Percentiles rank a stretch among this genome's conserved stretches.
phyloP scores from a whole-genome alignment of 2,113 vertebrate genomes.

The Lutjanus erythropterus region DNA sequence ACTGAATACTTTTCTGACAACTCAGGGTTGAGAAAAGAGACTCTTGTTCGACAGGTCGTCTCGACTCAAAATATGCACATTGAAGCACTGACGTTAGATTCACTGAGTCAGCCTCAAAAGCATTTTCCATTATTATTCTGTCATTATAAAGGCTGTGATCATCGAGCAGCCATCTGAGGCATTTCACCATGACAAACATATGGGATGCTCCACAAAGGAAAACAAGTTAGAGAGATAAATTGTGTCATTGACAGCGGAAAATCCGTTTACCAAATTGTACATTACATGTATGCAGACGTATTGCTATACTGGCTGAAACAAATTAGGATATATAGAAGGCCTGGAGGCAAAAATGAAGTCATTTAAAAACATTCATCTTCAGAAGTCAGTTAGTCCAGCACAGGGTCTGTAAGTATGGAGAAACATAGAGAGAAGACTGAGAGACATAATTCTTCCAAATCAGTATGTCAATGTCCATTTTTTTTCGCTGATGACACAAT shows the following conservation, averaged over 20 bases:
- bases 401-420: constrained; percentile 10
- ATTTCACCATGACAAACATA: constrained; percentile 51
- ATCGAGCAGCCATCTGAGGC: constrained; percentile 41
- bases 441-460: too few species aligned
- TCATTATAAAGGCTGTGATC: constrained; percentile 46
- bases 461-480: too few species aligned
- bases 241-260: constrained; percentile 31
- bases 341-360: constrained; percentile 34
- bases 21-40: constrained; percentile 70
- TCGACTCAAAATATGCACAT: constrained; percentile 48
- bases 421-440: too few species aligned
- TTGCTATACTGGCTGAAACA: constrained; percentile 2
- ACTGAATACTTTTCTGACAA: constrained; percentile 77
- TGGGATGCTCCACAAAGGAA: constrained; percentile 42
- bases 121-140: constrained; percentile 42
- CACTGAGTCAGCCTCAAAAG: constrained; percentile 39
- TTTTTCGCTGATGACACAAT: too few species aligned
- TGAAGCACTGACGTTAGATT: constrained; percentile 45
- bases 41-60: constrained; percentile 58
- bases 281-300: constrained; percentile 29
- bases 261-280: constrained; percentile 37
- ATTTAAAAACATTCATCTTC: constrained; percentile 44
- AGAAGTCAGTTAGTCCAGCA: constrained; percentile 30
- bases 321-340: neutral
- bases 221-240: constrained; percentile 21